Evolutionary conservation across 2,888 invertebrate species (phyloP).

Genomic region (Crematogaster levior): DNA sequence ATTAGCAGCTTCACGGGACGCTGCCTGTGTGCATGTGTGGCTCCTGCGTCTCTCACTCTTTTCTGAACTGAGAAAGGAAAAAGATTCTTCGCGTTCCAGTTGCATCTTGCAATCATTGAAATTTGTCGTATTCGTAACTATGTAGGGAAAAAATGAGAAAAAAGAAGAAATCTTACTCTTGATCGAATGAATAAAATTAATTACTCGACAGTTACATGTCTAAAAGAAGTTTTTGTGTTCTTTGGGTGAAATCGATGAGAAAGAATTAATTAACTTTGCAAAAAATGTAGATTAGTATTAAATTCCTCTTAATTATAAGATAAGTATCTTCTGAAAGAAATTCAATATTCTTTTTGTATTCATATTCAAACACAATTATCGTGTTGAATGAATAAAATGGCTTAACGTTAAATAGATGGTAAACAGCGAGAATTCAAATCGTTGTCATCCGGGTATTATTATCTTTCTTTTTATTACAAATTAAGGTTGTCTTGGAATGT

Average conservation of each 20-base stretch:
- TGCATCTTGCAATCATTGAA: no score
- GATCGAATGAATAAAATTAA: constrained; percentile 21
- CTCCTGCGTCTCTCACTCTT: background rate
- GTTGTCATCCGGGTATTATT: background rate
- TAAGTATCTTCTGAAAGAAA: background rate
- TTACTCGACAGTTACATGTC: no score
- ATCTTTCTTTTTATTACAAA: background rate
- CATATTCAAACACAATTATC: background rate
- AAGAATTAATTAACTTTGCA: no score
- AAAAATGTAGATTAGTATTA: background rate
- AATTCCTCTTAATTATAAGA: background rate
- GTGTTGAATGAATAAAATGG: background rate
- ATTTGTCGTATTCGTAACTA: background rate
- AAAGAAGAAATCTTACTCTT: constrained; percentile 32
- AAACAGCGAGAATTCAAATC: background rate
- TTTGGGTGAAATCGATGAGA: background rate
- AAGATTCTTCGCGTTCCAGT: constrained; percentile 20
- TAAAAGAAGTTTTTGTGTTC: no score
- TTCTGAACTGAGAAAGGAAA: background rate
- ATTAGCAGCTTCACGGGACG: constrained; percentile 70
- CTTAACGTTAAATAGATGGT: background rate
- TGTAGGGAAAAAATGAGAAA: background rate
- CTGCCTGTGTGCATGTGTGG: constrained; percentile 67
- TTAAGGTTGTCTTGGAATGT: no score
- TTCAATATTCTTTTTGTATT: background rate